Evolutionary conservation across 2,113 vertebrate genomes (phyloP), one percentile per base, ranked within the genome.

Genomic region (Eurypyga helias): DNA sequence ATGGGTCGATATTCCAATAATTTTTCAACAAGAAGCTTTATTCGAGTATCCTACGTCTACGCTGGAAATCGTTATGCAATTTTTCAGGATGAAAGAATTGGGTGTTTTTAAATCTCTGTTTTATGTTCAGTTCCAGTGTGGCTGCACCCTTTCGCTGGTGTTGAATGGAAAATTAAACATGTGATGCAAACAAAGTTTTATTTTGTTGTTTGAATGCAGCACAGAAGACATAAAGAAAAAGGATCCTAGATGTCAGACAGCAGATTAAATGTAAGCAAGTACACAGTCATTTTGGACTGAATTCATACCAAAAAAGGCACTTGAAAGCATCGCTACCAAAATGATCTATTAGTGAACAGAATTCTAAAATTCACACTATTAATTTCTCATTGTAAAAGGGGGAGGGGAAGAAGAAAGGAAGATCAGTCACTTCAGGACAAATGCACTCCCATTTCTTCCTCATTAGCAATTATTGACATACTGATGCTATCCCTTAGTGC

Each of bases 401-500:
- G n/a, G 60, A 83, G 36, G 73, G 75, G 91, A 96, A 81, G 65
- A 72, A 90, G 70, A 89, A 95, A 89, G 77, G 72, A 93, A 78
- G 51, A 89, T 76, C 78, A 83, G 65, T 76, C 43, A 83, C 52
- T 92, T 91, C 70, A 87, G 87, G 79, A 93, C 89, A 92, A 92
- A 73, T 46, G 62, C 20, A 19, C 52, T 93, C 49, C 28, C 36
- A 36, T 88, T 94, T 70, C 69, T 95, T 94, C 52, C 94, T 93
- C 77, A 54, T 94, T 90, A 95, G 86, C 54, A 92, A 84, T 89
- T 97, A 96, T 93, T 93, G 96, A 93, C 89, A 85, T 76, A 71
- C 60, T 29, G 75, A 75, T 73, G 64, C 49, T 91, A 62, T 78
- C 97, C 96, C 91, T 97, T 97, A 98, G 83, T 78, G 73, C 65